Base-by-base conservation (phyloP, 2,888 invertebrate genomes). In the Folsomia candida region DNA sequence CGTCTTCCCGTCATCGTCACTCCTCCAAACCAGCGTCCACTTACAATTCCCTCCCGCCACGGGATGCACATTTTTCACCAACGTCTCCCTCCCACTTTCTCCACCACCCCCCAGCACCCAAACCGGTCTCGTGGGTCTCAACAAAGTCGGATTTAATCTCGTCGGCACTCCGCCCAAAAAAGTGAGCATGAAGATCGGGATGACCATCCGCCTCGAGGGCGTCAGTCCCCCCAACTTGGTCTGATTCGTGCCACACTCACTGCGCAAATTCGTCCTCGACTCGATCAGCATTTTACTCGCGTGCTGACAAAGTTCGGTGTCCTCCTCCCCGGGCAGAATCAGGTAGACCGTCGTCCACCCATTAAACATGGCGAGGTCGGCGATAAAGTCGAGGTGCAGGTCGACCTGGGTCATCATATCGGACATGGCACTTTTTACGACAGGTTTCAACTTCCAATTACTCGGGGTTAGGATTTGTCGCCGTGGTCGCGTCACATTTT, bases 21-120 rank as follows among this genome's bases (percentile, higher is more conserved):
- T 2, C 3, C 25, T 26, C 1, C 25, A 71, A 14, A 70, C 75
- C 22, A 79, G 61, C 18, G 73, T 76, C 75, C 74, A 79, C 69
- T 77, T 79, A 68, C 76, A 78, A 18, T 61, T 20, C 51, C 63
- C 47, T 27, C 63, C 24, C 1, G 18, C 2, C 61, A 75, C 69
- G 2, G 76, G 77, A 20, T 71, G 72, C n/a, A 71, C 14, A 54
- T 70, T 65, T 20, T 72, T 69, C 22, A 78, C 29, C 28, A 76
- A 62, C 4, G 59, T 37, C 14, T 70, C 65, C 25, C 54, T 60
- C 11, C 54, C 20, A n/a, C n/a, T n/a, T 37, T 51, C 65, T 11
- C 47, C 60, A 22, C 47, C 65, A 2, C 68, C 51, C 26, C 64
- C 69, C n/a, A 78, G 27, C 2, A 78, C 37, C 47, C 73, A 47